A percentile compares a stretch with the other conserved stretches of the same genome.
These are phyloP conservation scores for Platycercus adscitus DNA, from an alignment of 2,113 vertebrate species.

Conservation along the genomic window DNA sequence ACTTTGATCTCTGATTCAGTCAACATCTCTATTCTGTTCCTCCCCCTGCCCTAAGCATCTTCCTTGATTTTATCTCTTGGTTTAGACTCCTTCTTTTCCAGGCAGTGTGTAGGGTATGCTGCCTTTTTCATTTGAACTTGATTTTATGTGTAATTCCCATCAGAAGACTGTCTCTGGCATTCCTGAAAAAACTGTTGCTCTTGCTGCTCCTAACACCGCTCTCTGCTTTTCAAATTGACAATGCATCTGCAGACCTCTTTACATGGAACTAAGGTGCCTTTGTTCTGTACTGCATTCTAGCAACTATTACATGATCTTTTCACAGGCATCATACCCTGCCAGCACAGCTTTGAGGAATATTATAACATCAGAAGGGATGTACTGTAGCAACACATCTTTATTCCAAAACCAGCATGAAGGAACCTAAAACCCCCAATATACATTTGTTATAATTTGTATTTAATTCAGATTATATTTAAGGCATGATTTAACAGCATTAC, in stretches of 20 bases:
- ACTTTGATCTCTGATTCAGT: neutral
- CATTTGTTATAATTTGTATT: neutral
- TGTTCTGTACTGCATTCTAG: neutral
- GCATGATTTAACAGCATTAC: neutral
- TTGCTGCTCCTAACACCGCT: neutral
- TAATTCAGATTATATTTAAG: neutral
- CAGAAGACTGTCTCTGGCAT: neutral
- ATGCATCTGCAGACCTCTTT: neutral
- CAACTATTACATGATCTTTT: neutral
- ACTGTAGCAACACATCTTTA: neutral
- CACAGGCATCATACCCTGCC: neutral
- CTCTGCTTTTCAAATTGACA: neutral
- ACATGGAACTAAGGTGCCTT: neutral
- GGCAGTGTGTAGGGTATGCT: rapidly evolving
- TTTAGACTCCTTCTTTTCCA: neutral
- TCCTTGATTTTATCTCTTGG: neutral
- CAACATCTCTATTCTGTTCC: neutral
- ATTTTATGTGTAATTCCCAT: neutral
- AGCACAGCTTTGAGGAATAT: neutral
- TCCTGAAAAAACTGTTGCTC: neutral
- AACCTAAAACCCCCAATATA: neutral
- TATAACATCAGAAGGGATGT: neutral
- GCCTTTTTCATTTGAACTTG: neutral
- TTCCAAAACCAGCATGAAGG: rapidly evolving
- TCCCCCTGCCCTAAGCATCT: neutral